Evolutionary conservation across 1,140 invertebrate genomes (phyloP).

Genomic region (Drosophila setifemur): DNA sequence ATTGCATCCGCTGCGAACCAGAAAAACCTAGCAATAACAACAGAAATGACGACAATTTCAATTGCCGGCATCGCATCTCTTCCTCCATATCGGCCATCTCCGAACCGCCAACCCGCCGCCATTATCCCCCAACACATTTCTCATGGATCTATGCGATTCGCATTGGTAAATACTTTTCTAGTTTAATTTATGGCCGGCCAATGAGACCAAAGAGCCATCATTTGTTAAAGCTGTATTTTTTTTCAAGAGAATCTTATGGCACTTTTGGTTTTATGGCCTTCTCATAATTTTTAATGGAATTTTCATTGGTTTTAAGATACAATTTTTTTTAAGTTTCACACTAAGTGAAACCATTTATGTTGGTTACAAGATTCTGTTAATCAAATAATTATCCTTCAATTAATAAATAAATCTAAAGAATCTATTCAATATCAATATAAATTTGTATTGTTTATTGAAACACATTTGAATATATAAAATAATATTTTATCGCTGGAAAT

Average conservation of each 20-base stretch:
- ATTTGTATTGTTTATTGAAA: too few species aligned
- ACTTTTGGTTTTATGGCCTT: too few species aligned
- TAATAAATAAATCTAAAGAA: too few species aligned
- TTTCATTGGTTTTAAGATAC: too few species aligned
- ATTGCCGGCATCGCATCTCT: constrained; percentile 46
- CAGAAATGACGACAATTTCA: constrained; percentile 71
- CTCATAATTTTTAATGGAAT: too few species aligned
- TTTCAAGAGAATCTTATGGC: constrained; percentile 2
- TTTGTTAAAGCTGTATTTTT: neutral
- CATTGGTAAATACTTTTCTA: constrained; percentile 44
- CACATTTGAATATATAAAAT: too few species aligned
- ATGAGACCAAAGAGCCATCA: neutral
- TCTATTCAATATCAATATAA: too few species aligned
- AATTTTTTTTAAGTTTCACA: too few species aligned
- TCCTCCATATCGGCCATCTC: constrained; percentile 11
- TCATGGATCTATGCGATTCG: neutral
- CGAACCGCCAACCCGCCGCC: neutral
- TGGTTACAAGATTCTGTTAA: too few species aligned
- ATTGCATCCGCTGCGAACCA: constrained; percentile 73
- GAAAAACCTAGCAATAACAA: constrained; percentile 46
- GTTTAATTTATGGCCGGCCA: constrained; percentile 50
- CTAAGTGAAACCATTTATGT: too few species aligned
- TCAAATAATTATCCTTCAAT: too few species aligned
- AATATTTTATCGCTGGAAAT: too few species aligned
- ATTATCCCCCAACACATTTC: neutral